These are phyloP conservation scores for Lucilia cuprina DNA, from an alignment of 1,140 invertebrate species.

Conservation along the genomic window DNA sequence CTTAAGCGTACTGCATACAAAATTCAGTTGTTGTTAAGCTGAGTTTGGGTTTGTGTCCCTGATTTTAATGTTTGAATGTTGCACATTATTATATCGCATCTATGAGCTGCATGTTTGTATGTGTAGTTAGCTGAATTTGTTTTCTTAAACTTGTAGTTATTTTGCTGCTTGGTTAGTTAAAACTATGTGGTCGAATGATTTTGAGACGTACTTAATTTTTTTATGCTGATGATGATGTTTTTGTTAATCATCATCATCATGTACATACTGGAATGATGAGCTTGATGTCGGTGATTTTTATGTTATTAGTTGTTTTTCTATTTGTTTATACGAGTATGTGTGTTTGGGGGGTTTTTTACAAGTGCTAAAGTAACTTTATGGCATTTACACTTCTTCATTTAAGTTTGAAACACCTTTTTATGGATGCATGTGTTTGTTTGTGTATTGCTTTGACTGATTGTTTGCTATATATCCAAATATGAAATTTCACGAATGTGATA, in stretches of 20 bases:
- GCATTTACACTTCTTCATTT: conserved; percentile 12
- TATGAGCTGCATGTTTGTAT: too few species aligned
- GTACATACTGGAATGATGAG: not conserved
- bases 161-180: not conserved
- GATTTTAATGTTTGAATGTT: not conserved
- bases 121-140: not conserved
- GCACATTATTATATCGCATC: too few species aligned
- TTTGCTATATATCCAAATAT: too few species aligned
- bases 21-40: not conserved
- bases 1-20: not conserved
- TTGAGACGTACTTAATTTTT: conserved; percentile 13
- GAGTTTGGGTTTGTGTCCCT: not conserved
- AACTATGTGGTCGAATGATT: conserved; percentile 14
- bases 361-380: conserved; percentile 11
- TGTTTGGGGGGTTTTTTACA: not conserved
- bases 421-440: not conserved
- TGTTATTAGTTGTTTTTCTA: too few species aligned
- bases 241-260: not conserved
- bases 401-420: not conserved
- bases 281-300: not conserved
- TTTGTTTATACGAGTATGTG: not conserved
- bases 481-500: not conserved
- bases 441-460: not conserved
- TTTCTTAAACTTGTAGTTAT: not conserved
- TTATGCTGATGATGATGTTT: not conserved